These are phyloP conservation scores for Catagonus wagneri DNA, from an alignment of 2,113 vertebrate genomes.

Conservation along the genomic window DNA sequence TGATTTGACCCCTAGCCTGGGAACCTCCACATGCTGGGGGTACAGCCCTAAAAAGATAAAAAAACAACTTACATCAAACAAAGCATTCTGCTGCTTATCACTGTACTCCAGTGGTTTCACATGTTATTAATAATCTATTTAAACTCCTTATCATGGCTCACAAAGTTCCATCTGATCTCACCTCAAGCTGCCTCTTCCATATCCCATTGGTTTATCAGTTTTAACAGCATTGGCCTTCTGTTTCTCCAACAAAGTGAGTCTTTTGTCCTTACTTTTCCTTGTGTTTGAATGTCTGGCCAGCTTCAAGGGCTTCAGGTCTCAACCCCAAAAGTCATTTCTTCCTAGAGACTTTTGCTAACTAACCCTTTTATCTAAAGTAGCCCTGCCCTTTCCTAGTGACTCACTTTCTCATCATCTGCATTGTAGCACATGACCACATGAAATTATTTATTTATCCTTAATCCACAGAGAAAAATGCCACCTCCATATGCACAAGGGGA, in stretches of 20 bases:
- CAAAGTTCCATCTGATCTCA: neutral
- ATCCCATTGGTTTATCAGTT: neutral
- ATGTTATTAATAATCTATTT: neutral
- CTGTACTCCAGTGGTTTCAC: neutral
- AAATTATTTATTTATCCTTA: neutral
- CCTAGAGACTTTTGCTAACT: neutral
- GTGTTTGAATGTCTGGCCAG: neutral
- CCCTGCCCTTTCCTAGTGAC: neutral
- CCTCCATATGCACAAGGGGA: neutral
- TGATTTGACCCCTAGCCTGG: no score
- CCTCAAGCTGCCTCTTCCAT: neutral
- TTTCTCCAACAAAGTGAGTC: neutral
- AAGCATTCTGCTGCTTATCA: neutral
- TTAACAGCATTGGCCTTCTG: neutral
- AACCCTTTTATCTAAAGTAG: neutral
- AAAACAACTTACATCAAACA: no score
- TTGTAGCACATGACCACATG: neutral
- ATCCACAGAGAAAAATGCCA: neutral
- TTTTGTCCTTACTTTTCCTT: neutral
- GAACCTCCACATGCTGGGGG: no score
- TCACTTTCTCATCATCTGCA: constrained; percentile 1
- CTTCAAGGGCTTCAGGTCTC: neutral
- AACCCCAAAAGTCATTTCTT: neutral
- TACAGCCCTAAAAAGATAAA: no score
- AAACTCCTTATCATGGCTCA: neutral